A percentile compares a stretch with the other conserved stretches of the same genome.
Evolutionary conservation across 2,888 invertebrate genomes (phyloP).

Genomic region (Choreutis nemorana): DNA sequence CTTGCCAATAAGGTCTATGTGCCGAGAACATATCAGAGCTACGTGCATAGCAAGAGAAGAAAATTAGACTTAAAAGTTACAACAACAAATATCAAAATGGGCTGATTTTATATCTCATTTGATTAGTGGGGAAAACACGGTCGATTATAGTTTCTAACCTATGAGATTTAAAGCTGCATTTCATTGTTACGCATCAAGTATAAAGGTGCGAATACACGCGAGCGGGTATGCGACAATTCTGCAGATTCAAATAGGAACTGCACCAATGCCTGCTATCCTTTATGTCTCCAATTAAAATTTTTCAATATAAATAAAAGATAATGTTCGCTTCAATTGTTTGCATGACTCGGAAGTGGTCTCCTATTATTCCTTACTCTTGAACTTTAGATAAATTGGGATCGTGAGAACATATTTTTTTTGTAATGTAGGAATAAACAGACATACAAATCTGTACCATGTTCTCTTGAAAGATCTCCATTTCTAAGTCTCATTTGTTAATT

Average conservation of each 20-base stretch:
- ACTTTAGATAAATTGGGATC: too few species aligned
- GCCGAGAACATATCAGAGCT: conserved; percentile 5
- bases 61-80: conserved; percentile 48
- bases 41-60: conserved; percentile 16
- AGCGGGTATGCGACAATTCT: conserved; percentile 53
- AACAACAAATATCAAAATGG: conserved; percentile 44
- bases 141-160: conserved; percentile 19
- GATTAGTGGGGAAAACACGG: conserved; percentile 8
- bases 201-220: conserved; percentile 46
- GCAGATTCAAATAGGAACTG: conserved; percentile 41
- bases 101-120: conserved; percentile 29
- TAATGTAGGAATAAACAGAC: too few species aligned
- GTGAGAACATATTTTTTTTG: too few species aligned
- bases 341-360: too few species aligned
- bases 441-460: too few species aligned
- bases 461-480: too few species aligned
- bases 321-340: conserved; percentile 13
- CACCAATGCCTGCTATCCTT: conserved; percentile 44
- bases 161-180: conserved; percentile 13
- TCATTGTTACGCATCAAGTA: conserved; percentile 14
- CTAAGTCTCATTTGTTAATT: too few species aligned
- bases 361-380: too few species aligned
- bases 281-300: conserved; percentile 51
- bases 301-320: conserved; percentile 19
- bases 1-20: conserved; percentile 12